Evolutionary conservation across 2,888 invertebrate genomes (phyloP).

Genomic region (Caenorhabditis imperialis): DNA sequence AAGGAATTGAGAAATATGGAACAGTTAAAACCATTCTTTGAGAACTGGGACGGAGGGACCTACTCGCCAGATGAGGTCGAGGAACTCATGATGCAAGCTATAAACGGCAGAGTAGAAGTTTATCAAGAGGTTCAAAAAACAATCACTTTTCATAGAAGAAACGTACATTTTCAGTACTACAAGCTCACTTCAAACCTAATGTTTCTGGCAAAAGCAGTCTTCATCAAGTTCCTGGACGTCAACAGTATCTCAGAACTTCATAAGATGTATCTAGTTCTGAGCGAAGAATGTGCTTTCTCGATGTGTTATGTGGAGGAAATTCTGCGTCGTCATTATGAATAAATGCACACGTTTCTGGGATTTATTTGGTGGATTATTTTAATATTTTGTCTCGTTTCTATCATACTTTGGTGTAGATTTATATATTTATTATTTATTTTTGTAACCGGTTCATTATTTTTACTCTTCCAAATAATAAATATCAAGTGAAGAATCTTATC

Average conservation of each 20-base stretch:
- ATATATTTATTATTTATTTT: too few species aligned
- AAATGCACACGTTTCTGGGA: neutral
- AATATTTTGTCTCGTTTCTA: too few species aligned
- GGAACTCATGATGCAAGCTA: slow-evolving; percentile 15
- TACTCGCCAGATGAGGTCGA: slow-evolving; percentile 9
- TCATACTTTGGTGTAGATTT: too few species aligned
- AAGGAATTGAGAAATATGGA: slow-evolving; percentile 4
- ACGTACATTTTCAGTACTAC: slow-evolving; percentile 36
- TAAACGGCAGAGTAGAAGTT: slow-evolving; percentile 12
- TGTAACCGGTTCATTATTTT: too few species aligned
- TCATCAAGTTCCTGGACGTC: slow-evolving; percentile 28
- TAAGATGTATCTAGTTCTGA: slow-evolving; percentile 21
- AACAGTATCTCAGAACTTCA: slow-evolving; percentile 16
- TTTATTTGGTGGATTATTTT: too few species aligned
- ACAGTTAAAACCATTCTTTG: slow-evolving; percentile 18
- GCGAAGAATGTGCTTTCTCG: slow-evolving; percentile 20
- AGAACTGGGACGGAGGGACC: slow-evolving; percentile 23
- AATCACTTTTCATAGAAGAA: too few species aligned
- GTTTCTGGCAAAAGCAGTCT: slow-evolving; percentile 17
- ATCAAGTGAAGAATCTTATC: too few species aligned
- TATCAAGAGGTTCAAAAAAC: slow-evolving; percentile 35
- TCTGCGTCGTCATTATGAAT: slow-evolving; percentile 30
- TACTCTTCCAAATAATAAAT: too few species aligned
- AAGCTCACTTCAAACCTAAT: slow-evolving; percentile 12
- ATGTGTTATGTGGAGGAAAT: slow-evolving; percentile 30